Evolutionary conservation across 1,140 invertebrate genomes (phyloP).

Genomic region (Drosophila sproati): DNA sequence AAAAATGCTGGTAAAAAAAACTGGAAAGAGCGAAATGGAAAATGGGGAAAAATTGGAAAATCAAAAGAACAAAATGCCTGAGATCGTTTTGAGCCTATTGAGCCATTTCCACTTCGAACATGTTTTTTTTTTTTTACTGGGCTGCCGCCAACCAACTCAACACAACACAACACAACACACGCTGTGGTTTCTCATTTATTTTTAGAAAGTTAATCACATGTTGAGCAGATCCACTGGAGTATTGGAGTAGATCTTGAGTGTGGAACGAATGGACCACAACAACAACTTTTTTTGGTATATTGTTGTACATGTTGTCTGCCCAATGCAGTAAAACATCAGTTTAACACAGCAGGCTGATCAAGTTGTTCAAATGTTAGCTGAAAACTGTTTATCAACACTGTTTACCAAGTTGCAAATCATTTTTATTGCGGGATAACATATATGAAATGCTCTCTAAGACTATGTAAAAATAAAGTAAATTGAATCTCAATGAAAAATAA

Average conservation of each 20-base stretch:
- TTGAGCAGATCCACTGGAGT: conserved; percentile 20
- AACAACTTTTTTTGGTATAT: neutral
- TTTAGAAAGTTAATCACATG: conserved; percentile 53
- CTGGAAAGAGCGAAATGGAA: neutral
- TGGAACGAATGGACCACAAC: conserved; percentile 3
- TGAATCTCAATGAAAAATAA: too few species aligned
- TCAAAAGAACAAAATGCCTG: too few species aligned
- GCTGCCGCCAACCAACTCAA: neutral
- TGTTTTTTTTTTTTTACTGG: too few species aligned
- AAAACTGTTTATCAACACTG: too few species aligned
- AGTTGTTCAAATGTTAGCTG: too few species aligned
- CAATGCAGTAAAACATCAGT: neutral
- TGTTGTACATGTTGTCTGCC: neutral
- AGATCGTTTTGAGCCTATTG: too few species aligned
- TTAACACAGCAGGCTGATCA: neutral
- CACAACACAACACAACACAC: neutral
- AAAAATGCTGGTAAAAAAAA: conserved; percentile 6
- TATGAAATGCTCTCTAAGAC: too few species aligned
- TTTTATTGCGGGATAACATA: too few species aligned
- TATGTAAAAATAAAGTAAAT: too few species aligned
- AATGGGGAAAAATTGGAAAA: neutral
- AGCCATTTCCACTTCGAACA: too few species aligned
- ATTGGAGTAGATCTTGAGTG: conserved; percentile 2
- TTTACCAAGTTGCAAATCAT: too few species aligned
- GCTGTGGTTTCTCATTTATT: conserved; percentile 26